A percentile compares a stretch with the other conserved stretches of the same genome.
Conservation (phyloP, 2,797 vertebrate genomes). For the Gymnothorax javanicus region DNA sequence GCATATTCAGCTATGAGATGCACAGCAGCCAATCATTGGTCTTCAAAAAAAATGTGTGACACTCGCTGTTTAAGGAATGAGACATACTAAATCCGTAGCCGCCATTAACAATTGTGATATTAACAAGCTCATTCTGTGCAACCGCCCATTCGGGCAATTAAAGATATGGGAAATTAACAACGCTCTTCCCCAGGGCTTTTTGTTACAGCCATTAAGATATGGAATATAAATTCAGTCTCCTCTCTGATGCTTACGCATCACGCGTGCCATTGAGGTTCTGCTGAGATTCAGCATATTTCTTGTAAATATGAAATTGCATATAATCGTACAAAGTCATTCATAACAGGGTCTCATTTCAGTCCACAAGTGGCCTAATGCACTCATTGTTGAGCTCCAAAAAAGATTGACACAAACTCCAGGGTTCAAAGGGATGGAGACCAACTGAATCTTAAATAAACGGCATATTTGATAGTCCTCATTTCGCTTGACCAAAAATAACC, state of each 20-base stretch:
- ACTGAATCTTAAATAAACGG: background rate
- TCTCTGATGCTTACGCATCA: background rate
- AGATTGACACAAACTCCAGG: background rate
- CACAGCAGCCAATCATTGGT: background rate
- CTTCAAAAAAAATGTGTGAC: background rate
- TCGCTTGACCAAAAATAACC: background rate
- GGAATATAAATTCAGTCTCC: background rate
- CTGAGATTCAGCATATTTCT: conserved; percentile 7
- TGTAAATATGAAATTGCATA: background rate
- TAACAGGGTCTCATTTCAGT: background rate
- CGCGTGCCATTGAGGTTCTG: background rate
- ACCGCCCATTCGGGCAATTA: background rate
- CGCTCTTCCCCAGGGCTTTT: background rate
- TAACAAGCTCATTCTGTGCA: background rate
- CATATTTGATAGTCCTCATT: background rate
- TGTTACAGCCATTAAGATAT: background rate
- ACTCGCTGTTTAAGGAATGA: background rate
- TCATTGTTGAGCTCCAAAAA: background rate
- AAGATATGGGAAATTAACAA: background rate
- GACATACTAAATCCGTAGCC: background rate
- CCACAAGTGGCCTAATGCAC: background rate
- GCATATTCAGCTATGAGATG: background rate
- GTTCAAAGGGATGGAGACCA: background rate
- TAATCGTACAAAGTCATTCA: background rate
- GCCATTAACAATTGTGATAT: background rate